Conservation (phyloP, 2,113 vertebrate genomes). For the Ailuropoda melanoleuca region DNA sequence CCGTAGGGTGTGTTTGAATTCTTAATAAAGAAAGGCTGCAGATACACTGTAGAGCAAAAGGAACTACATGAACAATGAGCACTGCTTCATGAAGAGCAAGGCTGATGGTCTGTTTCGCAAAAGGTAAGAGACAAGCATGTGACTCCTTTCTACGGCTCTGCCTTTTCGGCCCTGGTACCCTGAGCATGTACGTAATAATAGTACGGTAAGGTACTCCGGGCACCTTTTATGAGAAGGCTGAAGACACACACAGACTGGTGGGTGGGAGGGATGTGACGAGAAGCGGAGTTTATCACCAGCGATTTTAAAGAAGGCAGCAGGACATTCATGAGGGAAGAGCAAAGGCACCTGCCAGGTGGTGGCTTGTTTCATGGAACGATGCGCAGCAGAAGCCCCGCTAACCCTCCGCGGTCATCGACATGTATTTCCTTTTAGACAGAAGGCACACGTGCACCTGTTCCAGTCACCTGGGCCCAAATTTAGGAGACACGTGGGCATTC, state of each 20-base stretch:
- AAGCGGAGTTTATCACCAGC: not conserved
- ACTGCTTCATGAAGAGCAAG: not conserved
- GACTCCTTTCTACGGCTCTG: not conserved
- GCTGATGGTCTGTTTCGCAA: not conserved
- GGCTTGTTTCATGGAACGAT: not conserved
- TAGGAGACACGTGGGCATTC: not conserved
- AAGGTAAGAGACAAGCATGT: not conserved
- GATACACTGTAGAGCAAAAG: not conserved
- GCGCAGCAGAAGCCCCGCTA: too few species aligned
- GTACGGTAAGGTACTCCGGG: rapidly evolving
- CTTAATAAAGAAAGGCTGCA: slow-evolving; percentile 23
- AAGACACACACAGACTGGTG: not conserved
- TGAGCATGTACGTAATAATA: rapidly evolving
- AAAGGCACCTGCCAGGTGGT: not conserved
- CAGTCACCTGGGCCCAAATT: not conserved
- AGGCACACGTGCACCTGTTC: too few species aligned
- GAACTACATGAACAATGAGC: not conserved
- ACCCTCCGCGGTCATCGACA: not conserved
- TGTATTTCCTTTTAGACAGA: not conserved
- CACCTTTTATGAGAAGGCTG: not conserved
- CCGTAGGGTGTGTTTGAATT: not conserved
- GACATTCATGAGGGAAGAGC: not conserved
- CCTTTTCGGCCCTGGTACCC: too few species aligned
- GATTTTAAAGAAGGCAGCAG: not conserved
- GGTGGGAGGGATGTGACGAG: not conserved